These are phyloP conservation scores for Eunapius fragilis DNA, from an alignment of 37 sponge, comb jelly and placozoan species.

Conservation along the genomic window DNA sequence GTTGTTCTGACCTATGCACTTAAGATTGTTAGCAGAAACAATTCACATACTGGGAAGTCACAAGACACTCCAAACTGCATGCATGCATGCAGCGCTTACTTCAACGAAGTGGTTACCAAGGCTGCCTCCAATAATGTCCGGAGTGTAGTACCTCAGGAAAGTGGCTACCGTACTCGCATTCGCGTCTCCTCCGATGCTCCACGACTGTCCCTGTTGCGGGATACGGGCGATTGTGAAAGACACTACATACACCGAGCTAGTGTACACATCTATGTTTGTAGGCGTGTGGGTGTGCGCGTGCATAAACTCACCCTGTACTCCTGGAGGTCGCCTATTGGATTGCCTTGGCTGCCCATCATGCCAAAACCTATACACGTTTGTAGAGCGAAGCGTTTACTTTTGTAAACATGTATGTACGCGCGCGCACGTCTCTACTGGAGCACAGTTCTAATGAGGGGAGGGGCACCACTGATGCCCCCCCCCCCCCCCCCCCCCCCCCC, in stretches of 20 bases:
- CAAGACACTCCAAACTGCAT: no score
- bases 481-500: no score
- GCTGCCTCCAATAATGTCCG: slow-evolving; percentile 66
- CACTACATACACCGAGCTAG: no score
- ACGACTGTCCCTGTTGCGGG: slow-evolving; percentile 64
- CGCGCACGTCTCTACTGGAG: no score
- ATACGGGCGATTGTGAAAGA: not conserved
- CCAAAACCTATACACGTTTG: slow-evolving; percentile 60
- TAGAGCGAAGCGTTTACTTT: no score
- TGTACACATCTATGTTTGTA: no score
- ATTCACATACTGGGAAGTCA: not conserved
- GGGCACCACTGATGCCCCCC: no score
- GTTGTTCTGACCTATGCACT: not conserved
- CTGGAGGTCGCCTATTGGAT: slow-evolving; percentile 36
- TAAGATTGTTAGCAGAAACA: not conserved
- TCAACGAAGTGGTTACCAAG: slow-evolving; percentile 63
- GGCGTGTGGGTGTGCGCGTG: no score
- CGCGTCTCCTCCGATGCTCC: slow-evolving; percentile 76
- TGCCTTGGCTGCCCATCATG: slow-evolving; percentile 65
- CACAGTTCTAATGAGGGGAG: no score
- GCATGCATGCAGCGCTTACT: slow-evolving; percentile 24
- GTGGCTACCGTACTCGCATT: slow-evolving; percentile 70
- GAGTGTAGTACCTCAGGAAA: slow-evolving; percentile 62
- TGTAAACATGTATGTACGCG: no score
- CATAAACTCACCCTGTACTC: slow-evolving; percentile 71